Evolutionary conservation across 2,888 invertebrate genomes (phyloP).

Genomic region (Apamea sordens): DNA sequence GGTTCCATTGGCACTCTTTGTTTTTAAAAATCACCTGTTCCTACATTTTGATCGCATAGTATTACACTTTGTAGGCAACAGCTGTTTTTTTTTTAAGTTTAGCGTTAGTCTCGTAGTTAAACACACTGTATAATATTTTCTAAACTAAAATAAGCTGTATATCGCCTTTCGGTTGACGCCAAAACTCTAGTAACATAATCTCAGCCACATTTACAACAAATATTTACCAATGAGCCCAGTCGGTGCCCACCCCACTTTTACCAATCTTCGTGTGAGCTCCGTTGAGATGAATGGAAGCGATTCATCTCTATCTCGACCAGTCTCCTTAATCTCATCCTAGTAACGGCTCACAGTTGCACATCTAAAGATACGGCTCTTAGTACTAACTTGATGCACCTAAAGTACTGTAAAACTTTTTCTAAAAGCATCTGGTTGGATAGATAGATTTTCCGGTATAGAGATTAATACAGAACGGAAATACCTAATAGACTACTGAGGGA

Average conservation of each 20-base stretch:
- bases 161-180: not conserved
- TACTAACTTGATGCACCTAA: conserved; percentile 21
- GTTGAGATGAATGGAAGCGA: conserved; percentile 66
- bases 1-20: no score
- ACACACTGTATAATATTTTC: not conserved
- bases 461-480: not conserved
- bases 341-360: conserved; percentile 59
- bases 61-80: not conserved
- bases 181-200: not conserved
- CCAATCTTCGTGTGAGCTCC: conserved; percentile 57
- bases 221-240: not conserved
- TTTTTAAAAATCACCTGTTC: not conserved
- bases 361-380: conserved; percentile 51
- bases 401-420: conserved; percentile 27
- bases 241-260: conserved; percentile 18
- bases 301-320: conserved; percentile 69
- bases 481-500: no score
- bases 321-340: conserved; percentile 65
- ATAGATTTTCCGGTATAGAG: not conserved
- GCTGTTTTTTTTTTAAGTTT: not conserved
- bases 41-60: not conserved
- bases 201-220: not conserved
- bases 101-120: not conserved
- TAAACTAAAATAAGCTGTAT: not conserved
- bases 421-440: conserved; percentile 10